Base-by-base conservation (phyloP, 1,140 invertebrate species). In the Odontomachus brunneus region DNA sequence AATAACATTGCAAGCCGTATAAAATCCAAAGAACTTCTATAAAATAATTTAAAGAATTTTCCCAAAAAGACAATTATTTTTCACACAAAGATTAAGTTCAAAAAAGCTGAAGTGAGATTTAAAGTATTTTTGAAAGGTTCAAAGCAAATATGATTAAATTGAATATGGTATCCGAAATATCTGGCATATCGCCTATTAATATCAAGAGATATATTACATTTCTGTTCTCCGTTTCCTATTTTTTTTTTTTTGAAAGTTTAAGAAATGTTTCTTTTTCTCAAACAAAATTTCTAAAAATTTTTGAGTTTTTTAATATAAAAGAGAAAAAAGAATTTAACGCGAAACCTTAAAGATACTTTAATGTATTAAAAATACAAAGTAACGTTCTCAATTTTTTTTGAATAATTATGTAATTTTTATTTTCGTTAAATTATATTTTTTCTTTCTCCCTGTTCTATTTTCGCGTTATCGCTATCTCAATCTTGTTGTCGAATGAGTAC, bases 41-140 rank as follows among this genome's bases (percentile, higher is more conserved):
- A 69, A n/a, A n/a, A 53, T 51, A 80, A 71, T 3, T 29, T 26
- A 2, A 69, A 57, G 19, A 72, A 63, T 48, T 15, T 3, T 75
- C 33, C 14, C n/a, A 63, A 17, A 63, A 15, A 57, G 26, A 44
- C 38, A 44, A 2, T 11, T n/a, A 26, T 22, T 71, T 49, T 71
- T 51, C 12, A 69, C 24, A 65, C 3, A 26, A 44, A 59, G 33
- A 44, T 44, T 38, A 38, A 29, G 24, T 73, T 22, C 38, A 60
- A 26, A 33, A 17, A 72, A 57, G 9, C 24, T 48, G 49, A 60
- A 48, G 49, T 26, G 2, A 49, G 14, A 22, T 75, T 62, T 75
- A 17, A 17, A 75, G 7, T 26, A 51, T 12, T 29, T 33, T 63
- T 33, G 26, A 62, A 19, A 7, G 3, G 62, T 63, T 62, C 14